Conservation (phyloP, 1,140 invertebrate genomes). For the Papilio xuthus region DNA sequence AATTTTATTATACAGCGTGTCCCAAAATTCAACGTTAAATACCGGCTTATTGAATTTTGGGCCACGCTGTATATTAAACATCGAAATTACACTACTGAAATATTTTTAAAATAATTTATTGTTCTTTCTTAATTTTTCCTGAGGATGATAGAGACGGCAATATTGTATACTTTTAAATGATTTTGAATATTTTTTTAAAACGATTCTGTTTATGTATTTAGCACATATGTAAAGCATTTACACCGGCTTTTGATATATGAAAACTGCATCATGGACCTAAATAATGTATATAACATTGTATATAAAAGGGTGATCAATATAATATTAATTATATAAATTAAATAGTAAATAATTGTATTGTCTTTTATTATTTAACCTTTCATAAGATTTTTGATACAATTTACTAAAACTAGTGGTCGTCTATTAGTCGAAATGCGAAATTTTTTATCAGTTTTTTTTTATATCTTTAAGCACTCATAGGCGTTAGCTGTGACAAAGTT, state of each 20-base stretch:
- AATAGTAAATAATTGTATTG: conserved; percentile 35
- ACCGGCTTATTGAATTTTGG: no score
- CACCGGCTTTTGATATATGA: conserved; percentile 38
- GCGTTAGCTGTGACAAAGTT: no score
- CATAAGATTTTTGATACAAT: no score
- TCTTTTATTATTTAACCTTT: conserved; percentile 20
- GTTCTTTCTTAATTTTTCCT: background rate
- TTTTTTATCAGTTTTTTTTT: no score
- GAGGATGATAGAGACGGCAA: background rate
- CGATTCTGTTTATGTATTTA: background rate
- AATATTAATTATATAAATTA: conserved; percentile 46
- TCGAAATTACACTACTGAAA: no score
- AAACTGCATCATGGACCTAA: conserved; percentile 69
- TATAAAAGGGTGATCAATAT: conserved; percentile 67
- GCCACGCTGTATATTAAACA: no score
- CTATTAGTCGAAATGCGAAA: no score
- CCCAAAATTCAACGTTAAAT: no score
- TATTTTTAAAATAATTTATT: background rate
- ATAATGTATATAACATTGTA: conserved; percentile 71
- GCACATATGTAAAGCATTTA: background rate
- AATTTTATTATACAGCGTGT: no score
- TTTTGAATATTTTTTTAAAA: no score
- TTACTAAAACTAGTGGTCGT: no score
- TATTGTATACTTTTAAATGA: background rate
- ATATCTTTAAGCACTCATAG: no score